A percentile compares a stretch with the other conserved stretches of the same genome.
These are phyloP conservation scores for Halictus ligatus DNA, from an alignment of 2,888 invertebrate genomes.

Conservation along the genomic window DNA sequence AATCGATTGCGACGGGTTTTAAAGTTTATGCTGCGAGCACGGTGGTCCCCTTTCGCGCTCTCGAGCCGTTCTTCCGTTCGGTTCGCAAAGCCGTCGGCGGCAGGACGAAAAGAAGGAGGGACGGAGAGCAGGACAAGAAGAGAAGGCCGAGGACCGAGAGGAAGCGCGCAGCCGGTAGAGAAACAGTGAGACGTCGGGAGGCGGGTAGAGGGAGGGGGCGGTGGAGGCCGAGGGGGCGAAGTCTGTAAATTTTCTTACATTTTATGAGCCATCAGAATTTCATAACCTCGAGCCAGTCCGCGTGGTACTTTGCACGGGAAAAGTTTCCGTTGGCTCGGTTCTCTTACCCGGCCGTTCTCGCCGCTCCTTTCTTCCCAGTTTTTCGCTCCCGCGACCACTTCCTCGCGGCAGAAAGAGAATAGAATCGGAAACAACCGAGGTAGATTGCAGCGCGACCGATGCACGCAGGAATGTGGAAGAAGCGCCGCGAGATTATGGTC, in stretches of 20 bases:
- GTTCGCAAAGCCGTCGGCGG: conserved; percentile 82
- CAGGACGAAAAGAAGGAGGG: conserved; percentile 77
- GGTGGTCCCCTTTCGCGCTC: conserved; percentile 63
- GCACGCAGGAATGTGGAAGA: neutral
- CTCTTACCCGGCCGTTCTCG: conserved; percentile 64
- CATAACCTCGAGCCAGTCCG: conserved; percentile 85
- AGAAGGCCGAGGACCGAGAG: conserved; percentile 59
- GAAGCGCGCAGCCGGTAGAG: conserved; percentile 29
- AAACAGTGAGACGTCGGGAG: conserved; percentile 35
- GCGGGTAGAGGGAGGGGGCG: conserved; percentile 16
- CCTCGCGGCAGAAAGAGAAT: conserved; percentile 41
- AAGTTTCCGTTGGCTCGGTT: conserved; percentile 80
- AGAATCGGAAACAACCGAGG: conserved; percentile 38
- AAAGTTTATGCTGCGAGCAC: conserved; percentile 78
- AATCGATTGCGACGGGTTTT: conserved; percentile 82
- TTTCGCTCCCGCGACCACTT: conserved; percentile 49
- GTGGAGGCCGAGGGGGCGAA: conserved; percentile 71
- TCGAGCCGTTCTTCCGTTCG: conserved; percentile 75
- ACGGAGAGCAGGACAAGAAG: conserved; percentile 49
- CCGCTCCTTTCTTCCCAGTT: conserved; percentile 60
- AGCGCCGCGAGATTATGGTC: conserved; percentile 14
- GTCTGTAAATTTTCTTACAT: conserved; percentile 85
- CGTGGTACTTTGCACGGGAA: conserved; percentile 84
- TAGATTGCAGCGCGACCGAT: conserved; percentile 41
- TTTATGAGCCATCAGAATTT: conserved; percentile 85